Evolutionary conservation across 2,797 vertebrate genomes (phyloP).

Genomic region (Chaenodraco wilsoni): DNA sequence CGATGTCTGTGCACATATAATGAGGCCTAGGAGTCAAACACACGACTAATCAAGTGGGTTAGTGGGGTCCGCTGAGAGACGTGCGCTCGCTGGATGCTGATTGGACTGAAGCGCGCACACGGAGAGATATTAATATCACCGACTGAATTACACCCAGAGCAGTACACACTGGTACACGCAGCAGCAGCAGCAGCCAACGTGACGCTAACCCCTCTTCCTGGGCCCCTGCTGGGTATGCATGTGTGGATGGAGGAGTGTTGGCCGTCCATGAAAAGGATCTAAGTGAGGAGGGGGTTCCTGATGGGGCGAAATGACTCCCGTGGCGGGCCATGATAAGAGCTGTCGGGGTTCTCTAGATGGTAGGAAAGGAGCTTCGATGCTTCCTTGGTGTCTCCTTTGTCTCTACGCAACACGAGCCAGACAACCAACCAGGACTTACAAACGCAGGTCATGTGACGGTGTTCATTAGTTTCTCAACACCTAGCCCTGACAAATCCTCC

Average conservation of each 20-base stretch:
- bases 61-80: slow-evolving; percentile 47
- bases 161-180: slow-evolving; percentile 12
- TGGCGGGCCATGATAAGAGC: too few relatives aligned
- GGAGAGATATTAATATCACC: slow-evolving; percentile 53
- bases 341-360: too few relatives aligned
- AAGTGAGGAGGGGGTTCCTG: not conserved
- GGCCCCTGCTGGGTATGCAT: slow-evolving; percentile 32
- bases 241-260: slow-evolving; percentile 38
- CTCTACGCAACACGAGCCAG: too few relatives aligned
- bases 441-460: too few relatives aligned
- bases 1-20: slow-evolving; percentile 57
- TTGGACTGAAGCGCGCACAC: slow-evolving; percentile 47
- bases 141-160: slow-evolving; percentile 28
- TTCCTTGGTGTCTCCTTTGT: too few relatives aligned
- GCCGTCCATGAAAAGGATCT: slow-evolving; percentile 55
- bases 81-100: slow-evolving; percentile 52
- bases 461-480: too few relatives aligned
- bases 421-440: too few relatives aligned
- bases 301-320: too few relatives aligned
- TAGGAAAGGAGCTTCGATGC: too few relatives aligned
- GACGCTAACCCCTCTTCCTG: slow-evolving; percentile 35
- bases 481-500: too few relatives aligned
- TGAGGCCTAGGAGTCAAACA: slow-evolving; percentile 62
- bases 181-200: not conserved
- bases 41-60: slow-evolving; percentile 38